Conservation (phyloP, 2,113 vertebrate genomes). For the Prionailurus bengalensis region DNA sequence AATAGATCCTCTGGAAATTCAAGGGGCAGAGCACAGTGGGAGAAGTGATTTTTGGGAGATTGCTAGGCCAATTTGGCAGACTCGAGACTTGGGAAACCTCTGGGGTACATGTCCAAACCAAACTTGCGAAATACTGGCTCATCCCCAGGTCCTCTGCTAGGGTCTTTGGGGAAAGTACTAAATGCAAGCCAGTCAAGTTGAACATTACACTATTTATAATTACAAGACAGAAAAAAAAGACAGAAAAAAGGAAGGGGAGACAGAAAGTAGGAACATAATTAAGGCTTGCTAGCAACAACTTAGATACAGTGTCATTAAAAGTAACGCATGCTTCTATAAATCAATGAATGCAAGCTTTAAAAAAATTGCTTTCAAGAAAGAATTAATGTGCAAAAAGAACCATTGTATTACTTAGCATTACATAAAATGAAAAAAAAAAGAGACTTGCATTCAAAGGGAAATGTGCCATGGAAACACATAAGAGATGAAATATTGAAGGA, state of each 20-base stretch:
- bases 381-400: slow-evolving; percentile 70
- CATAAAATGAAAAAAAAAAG: slow-evolving; percentile 62
- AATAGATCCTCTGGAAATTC: slow-evolving; percentile 57
- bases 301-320: slow-evolving; percentile 75
- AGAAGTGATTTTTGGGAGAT: slow-evolving; percentile 55
- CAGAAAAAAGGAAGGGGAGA: slow-evolving; percentile 52
- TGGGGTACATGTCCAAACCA: slow-evolving; percentile 49
- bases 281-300: slow-evolving; percentile 75
- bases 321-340: slow-evolving; percentile 69
- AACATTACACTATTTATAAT: slow-evolving; percentile 69
- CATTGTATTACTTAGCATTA: slow-evolving; percentile 74
- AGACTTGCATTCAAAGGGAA: slow-evolving; percentile 61
- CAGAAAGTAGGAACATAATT: slow-evolving; percentile 69
- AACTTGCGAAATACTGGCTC: slow-evolving; percentile 68
- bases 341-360: slow-evolving; percentile 68
- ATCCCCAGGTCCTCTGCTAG: slow-evolving; percentile 38
- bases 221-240: slow-evolving; percentile 63
- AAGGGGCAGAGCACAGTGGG: not conserved
- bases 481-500: slow-evolving; percentile 53
- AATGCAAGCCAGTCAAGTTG: slow-evolving; percentile 57
- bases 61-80: slow-evolving; percentile 48
- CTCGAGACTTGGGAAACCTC: slow-evolving; percentile 51
- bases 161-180: slow-evolving; percentile 53
- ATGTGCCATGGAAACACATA: slow-evolving; percentile 73
- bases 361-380: slow-evolving; percentile 65